Conservation (phyloP, 2,888 invertebrate genomes). For the Ichneumoninae sp. region DNA sequence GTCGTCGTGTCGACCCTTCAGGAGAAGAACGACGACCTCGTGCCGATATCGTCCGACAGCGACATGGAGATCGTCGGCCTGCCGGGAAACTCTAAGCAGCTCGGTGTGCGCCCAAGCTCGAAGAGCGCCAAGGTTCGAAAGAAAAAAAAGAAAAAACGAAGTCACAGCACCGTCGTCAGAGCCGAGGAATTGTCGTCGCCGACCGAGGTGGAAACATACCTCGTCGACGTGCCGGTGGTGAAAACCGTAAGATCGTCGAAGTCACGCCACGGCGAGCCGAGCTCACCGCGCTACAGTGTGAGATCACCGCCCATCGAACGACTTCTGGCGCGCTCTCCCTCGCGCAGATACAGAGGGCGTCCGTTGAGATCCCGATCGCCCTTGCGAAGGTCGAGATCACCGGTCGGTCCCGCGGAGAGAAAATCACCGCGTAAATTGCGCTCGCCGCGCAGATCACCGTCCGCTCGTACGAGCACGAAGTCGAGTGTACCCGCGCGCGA, state of each 20-base stretch:
- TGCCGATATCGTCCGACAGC: conserved; percentile 82
- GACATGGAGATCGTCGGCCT: conserved; percentile 81
- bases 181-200: conserved; percentile 70
- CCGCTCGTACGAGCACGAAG: conserved; percentile 44
- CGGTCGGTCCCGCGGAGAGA: conserved; percentile 62
- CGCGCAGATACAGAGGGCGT: conserved; percentile 69
- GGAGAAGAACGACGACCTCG: conserved; percentile 79
- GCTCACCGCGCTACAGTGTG: conserved; percentile 67
- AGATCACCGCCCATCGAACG: conserved; percentile 54
- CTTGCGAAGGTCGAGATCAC: conserved; percentile 70
- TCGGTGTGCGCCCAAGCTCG: conserved; percentile 46
- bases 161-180: conserved; percentile 57
- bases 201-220: conserved; percentile 50
- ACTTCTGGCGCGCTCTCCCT: conserved; percentile 64
- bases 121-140: conserved; percentile 68
- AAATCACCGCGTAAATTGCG: conserved; percentile 67
- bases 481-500: conserved; percentile 29
- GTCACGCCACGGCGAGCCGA: conserved; percentile 67
- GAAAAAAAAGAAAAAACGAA: conserved; percentile 76
- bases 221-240: conserved; percentile 17
- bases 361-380: conserved; percentile 65
- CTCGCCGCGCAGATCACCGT: conserved; percentile 45
- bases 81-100: conserved; percentile 71
- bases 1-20: conserved; percentile 74
- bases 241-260: conserved; percentile 65